Conservation (phyloP, 2,888 invertebrate species). For the Netelia inedita region DNA sequence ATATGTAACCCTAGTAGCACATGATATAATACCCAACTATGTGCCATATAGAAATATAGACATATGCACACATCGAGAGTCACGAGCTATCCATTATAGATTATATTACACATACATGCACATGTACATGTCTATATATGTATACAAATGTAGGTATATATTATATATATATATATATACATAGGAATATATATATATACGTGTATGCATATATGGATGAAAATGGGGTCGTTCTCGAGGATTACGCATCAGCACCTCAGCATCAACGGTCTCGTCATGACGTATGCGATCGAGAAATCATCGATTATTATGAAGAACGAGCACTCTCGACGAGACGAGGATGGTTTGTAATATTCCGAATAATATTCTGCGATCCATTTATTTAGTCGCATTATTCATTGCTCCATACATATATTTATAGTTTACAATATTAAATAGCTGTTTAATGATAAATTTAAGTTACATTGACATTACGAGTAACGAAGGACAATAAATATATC, state of each 20-base stretch:
- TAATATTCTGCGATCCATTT: no score
- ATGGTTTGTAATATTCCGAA: background rate
- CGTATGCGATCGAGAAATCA: constrained; percentile 15
- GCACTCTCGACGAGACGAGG: background rate
- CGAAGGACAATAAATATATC: no score
- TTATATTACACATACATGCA: constrained; percentile 6
- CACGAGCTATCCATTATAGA: constrained; percentile 43
- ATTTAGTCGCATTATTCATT: no score
- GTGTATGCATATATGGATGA: background rate
- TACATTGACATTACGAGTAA: no score
- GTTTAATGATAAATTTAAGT: no score
- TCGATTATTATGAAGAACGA: background rate
- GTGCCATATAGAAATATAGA: constrained; percentile 7
- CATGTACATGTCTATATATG: background rate
- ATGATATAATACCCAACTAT: constrained; percentile 17
- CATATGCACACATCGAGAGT: constrained; percentile 26
- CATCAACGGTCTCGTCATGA: background rate
- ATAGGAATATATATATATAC: background rate
- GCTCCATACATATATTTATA: no score
- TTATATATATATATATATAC: background rate
- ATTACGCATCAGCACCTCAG: constrained; percentile 20
- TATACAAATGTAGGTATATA: background rate
- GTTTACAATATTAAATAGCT: no score
- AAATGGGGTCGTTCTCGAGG: constrained; percentile 5
- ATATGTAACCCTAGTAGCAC: constrained; percentile 49